Percentiles rank a stretch among this genome's conserved stretches.
phyloP scores from a whole-genome alignment of 2,888 invertebrate genomes.

The Helicoverpa assulta region DNA sequence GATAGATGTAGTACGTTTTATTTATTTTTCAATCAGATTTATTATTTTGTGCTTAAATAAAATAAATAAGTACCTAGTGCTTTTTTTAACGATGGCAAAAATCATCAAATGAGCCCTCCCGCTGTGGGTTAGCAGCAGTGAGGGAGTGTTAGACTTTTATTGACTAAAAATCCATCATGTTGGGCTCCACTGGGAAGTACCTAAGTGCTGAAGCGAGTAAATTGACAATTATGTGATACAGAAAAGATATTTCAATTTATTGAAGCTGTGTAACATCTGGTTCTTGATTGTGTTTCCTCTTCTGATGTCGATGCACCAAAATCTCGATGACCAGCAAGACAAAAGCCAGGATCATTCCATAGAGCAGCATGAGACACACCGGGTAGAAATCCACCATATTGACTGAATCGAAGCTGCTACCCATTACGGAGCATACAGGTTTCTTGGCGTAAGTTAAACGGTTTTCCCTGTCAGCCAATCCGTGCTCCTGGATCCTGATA shows the following conservation, averaged over 20 bases:
- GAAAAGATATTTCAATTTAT: neutral
- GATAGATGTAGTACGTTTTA: neutral
- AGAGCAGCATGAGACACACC: conserved; percentile 82
- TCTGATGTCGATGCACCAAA: conserved; percentile 54
- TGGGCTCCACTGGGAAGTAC: too few species aligned
- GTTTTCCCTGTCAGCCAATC: conserved; percentile 89
- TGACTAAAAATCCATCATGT: too few species aligned
- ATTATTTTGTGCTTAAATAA: conserved; percentile 3
- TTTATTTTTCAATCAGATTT: neutral
- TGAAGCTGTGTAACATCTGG: neutral
- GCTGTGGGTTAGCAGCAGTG: too few species aligned
- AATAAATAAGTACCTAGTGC: neutral
- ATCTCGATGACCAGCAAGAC: conserved; percentile 76
- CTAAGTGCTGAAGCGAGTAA: neutral
- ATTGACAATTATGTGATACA: neutral
- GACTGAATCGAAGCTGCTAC: conserved; percentile 91
- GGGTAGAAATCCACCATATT: conserved; percentile 91
- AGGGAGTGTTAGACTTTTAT: too few species aligned
- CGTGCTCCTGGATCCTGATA: conserved; percentile 90
- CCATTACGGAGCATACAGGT: conserved; percentile 90
- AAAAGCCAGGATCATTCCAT: conserved; percentile 78
- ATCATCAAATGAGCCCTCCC: too few species aligned
- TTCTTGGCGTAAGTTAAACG: conserved; percentile 90
- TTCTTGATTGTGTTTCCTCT: neutral
- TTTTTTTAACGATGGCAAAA: too few species aligned